Conservation (phyloP, 2,888 invertebrate genomes). For the Mythimna vitellina region DNA sequence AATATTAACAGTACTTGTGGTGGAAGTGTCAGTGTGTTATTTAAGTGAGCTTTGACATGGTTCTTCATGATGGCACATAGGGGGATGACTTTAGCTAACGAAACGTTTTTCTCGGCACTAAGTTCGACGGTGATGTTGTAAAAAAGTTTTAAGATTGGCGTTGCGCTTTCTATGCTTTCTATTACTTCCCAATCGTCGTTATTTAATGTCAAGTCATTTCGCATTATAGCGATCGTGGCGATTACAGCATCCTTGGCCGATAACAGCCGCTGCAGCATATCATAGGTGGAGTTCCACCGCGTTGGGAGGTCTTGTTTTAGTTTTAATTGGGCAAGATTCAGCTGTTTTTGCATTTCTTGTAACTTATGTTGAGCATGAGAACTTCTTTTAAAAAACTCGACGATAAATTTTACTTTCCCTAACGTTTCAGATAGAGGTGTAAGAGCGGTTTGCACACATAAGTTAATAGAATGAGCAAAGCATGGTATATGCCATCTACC, state of each 20-base stretch:
- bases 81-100: conserved; percentile 7
- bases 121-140: not conserved
- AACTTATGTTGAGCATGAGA: conserved; percentile 13
- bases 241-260: conserved; percentile 8
- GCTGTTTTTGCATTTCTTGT: conserved; percentile 20
- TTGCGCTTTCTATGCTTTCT: conserved; percentile 12
- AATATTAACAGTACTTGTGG: not conserved
- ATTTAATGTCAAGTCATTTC: not conserved
- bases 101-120: conserved; percentile 14
- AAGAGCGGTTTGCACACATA: too few species aligned
- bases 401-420: conserved; percentile 3
- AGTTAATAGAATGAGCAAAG: too few species aligned
- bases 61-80: conserved; percentile 13
- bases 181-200: not conserved
- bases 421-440: conserved; percentile 15
- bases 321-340: conserved; percentile 17
- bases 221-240: conserved; percentile 9
- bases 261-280: conserved; percentile 15
- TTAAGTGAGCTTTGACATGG: not conserved
- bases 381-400: conserved; percentile 16
- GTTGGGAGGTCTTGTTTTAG: conserved; percentile 24
- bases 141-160: too few species aligned
- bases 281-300: conserved; percentile 21
- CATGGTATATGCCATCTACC: too few species aligned
- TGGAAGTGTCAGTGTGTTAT: not conserved